Evolutionary conservation across 2,113 vertebrate species (phyloP).

Genomic region (Puma concolor): DNA sequence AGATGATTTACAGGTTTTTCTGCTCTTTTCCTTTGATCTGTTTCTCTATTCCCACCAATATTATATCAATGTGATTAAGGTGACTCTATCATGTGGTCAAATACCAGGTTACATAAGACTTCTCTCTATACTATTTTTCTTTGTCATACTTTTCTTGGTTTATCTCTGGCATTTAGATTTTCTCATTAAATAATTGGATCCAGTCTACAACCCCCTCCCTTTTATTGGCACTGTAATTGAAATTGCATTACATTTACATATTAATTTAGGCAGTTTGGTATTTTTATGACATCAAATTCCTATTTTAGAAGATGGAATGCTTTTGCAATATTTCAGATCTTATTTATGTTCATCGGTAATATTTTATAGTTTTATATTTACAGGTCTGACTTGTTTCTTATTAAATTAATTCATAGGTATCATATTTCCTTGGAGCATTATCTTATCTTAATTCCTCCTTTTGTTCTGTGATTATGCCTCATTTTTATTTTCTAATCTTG

Average conservation of each 20-base stretch:
- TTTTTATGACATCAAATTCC: not conserved
- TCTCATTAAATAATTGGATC: not conserved
- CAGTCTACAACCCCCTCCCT: not conserved
- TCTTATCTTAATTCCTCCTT: not conserved
- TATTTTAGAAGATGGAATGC: not conserved
- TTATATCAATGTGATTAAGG: not conserved
- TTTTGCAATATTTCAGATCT: not conserved
- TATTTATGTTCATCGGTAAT: not conserved
- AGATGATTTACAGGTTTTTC: not conserved
- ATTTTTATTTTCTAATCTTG: not conserved
- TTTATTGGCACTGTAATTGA: not conserved
- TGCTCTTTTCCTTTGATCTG: not conserved
- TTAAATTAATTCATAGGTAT: not conserved
- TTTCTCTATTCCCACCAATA: not conserved
- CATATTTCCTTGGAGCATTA: not conserved
- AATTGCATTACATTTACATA: not conserved
- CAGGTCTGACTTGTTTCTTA: not conserved
- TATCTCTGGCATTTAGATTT: not conserved
- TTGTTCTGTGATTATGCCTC: not conserved
- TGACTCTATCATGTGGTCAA: not conserved
- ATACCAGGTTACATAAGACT: not conserved
- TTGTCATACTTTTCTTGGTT: not conserved
- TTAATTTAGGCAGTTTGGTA: not conserved
- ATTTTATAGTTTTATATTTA: not conserved
- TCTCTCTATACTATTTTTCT: not conserved